Evolutionary conservation across 2,888 invertebrate species (phyloP), one percentile per base, ranked within the genome.

Genomic region (Allygus modestus): DNA sequence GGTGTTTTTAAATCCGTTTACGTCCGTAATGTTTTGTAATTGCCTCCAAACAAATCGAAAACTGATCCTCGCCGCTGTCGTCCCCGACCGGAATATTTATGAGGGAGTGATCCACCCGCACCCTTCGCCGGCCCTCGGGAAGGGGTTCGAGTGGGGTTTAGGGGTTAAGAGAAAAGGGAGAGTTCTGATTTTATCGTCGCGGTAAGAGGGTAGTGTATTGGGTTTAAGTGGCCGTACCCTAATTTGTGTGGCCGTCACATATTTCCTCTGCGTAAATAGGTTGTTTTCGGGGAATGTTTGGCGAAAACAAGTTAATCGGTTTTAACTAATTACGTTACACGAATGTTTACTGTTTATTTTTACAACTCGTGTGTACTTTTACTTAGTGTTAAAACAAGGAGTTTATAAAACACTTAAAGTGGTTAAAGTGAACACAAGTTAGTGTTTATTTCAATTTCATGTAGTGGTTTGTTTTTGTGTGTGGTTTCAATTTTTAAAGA

Each of bases 21-120:
- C 1, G 15, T 12, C 17, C 46, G 17, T 46, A 46, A 46, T 54
- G 1, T 46, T 54, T 4, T 65, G 65, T 65, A 28, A 15, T 65
- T 28, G 26, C 28, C 5, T 31, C 15, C 65, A 65, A 17, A 65
- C 65, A 65, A n/a, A 65, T 28, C 15, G 15, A n/a, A 65, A 15
- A 28, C 28, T 54, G 28, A 65, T 65, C 65, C 28, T 54, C 65
- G 26, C 26, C 65, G 23, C 23, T 23, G 5, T 20, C 12, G 7
- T 7, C n/a, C 58, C 20, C 65, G 28, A 9, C 4, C 65, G 65
- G 65, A 65, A 65, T 65, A 65, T 65, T 65, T 65, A 65, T 65
- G 31, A 65, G 65, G 23, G 20, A 65, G 31, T 28, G 58, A 58
- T 20, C 23, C 1, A 4, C 28, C 28, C 65, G 12, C 23, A 1